phyloP scores from a whole-genome alignment of 2,888 invertebrate genomes.

The Clivina fossor region DNA sequence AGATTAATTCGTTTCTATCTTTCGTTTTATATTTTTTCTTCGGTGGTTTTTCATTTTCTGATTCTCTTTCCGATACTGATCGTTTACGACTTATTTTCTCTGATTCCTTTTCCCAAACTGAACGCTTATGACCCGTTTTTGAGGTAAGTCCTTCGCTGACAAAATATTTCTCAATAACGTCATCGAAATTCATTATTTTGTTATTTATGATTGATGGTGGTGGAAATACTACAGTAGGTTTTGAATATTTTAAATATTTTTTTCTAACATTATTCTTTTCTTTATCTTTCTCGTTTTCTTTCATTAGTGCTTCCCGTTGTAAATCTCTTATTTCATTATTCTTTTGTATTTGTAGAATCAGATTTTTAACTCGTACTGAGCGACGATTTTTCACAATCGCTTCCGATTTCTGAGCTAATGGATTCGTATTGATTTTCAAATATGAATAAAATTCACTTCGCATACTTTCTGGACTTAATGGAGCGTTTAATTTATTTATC shows the following conservation, averaged over 20 bases:
- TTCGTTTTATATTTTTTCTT: background rate
- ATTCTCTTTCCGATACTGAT: background rate
- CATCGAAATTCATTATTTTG: constrained; percentile 16
- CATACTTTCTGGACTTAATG: constrained; percentile 48
- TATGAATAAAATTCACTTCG: constrained; percentile 50
- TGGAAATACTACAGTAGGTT: constrained; percentile 20
- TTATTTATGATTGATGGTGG: constrained; percentile 5
- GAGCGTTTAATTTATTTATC: constrained; percentile 24
- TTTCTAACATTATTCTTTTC: constrained; percentile 15
- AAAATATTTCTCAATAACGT: constrained; percentile 15
- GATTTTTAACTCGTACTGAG: constrained; percentile 49
- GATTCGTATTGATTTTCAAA: constrained; percentile 49
- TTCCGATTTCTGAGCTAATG: constrained; percentile 45
- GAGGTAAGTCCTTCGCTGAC: constrained; percentile 3
- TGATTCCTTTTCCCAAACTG: constrained; percentile 1
- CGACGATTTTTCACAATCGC: constrained; percentile 47
- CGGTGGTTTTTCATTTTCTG: background rate
- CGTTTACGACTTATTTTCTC: background rate
- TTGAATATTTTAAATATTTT: constrained; percentile 26
- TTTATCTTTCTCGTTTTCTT: constrained; percentile 20
- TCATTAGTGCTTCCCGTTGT: constrained; percentile 21
- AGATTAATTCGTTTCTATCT: constrained; percentile 7
- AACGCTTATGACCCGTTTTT: background rate
- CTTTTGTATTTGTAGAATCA: constrained; percentile 43
- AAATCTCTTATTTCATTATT: constrained; percentile 34